Conservation (phyloP, 1,140 invertebrate genomes). For the Lamellibrachia luymesi region DNA sequence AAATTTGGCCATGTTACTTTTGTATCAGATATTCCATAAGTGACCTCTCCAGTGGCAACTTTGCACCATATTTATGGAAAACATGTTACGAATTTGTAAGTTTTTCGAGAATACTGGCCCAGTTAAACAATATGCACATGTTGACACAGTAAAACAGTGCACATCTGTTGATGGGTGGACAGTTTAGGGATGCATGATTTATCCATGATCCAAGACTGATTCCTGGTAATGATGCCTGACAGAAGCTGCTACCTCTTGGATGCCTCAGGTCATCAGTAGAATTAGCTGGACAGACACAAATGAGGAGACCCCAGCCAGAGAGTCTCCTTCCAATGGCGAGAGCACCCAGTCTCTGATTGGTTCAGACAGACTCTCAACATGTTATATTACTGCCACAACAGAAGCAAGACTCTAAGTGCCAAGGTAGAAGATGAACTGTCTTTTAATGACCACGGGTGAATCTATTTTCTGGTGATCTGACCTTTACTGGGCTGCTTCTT, state of each 20-base stretch:
- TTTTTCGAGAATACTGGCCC: too few relatives aligned
- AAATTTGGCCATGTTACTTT: too few relatives aligned
- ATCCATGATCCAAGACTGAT: too few relatives aligned
- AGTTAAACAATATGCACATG: too few relatives aligned
- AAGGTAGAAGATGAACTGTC: neutral
- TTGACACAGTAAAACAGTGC: too few relatives aligned
- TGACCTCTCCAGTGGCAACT: too few relatives aligned
- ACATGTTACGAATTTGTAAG: too few relatives aligned
- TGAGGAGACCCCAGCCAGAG: neutral
- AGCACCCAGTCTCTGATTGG: neutral
- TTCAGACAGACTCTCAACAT: neutral
- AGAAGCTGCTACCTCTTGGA: neutral
- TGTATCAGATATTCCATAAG: too few relatives aligned
- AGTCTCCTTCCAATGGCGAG: neutral
- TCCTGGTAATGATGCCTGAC: too few relatives aligned
- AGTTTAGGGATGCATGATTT: too few relatives aligned
- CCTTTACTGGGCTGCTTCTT: neutral
- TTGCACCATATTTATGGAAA: too few relatives aligned
- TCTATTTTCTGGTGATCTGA: neutral
- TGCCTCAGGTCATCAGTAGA: neutral
- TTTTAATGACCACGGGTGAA: conserved; percentile 1
- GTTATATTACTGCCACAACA: neutral
- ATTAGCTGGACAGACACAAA: neutral
- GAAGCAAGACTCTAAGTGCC: neutral
- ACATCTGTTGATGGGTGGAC: too few relatives aligned